phyloP scores from a whole-genome alignment of 2,888 invertebrate genomes.

The Chouioia cunea region DNA sequence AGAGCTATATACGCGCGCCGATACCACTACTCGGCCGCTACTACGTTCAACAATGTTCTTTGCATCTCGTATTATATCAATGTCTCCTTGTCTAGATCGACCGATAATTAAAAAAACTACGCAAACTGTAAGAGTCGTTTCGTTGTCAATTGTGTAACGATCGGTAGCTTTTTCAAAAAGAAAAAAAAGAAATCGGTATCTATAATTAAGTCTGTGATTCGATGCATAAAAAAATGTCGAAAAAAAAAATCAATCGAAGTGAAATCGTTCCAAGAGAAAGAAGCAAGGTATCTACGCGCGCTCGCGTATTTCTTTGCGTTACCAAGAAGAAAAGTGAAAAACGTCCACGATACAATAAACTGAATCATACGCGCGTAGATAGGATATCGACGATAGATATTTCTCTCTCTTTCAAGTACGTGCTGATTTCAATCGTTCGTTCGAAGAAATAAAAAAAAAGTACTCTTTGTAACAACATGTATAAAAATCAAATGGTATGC shows the following conservation, averaged over 20 bases:
- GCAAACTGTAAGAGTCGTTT: not conserved
- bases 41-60: not conserved
- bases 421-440: not conserved
- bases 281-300: too few species aligned
- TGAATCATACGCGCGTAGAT: too few species aligned
- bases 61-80: conserved; percentile 11
- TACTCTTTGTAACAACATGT: not conserved
- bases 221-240: too few species aligned
- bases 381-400: not conserved
- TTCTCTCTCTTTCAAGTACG: not conserved
- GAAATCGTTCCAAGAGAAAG: too few species aligned
- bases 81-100: conserved; percentile 5
- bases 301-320: not conserved
- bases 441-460: not conserved
- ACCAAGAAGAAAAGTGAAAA: conserved; percentile 26
- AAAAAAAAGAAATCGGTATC: too few species aligned
- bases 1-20: too few species aligned
- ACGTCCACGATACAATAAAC: not conserved
- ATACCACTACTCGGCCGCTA: not conserved
- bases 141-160: not conserved
- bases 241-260: conserved; percentile 22
- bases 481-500: too few species aligned
- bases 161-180: not conserved
- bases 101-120: not conserved
- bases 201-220: too few species aligned